Evolutionary conservation across 1,140 invertebrate genomes (phyloP), one percentile per base, ranked within the genome.

Genomic region (Bombus breviceps): DNA sequence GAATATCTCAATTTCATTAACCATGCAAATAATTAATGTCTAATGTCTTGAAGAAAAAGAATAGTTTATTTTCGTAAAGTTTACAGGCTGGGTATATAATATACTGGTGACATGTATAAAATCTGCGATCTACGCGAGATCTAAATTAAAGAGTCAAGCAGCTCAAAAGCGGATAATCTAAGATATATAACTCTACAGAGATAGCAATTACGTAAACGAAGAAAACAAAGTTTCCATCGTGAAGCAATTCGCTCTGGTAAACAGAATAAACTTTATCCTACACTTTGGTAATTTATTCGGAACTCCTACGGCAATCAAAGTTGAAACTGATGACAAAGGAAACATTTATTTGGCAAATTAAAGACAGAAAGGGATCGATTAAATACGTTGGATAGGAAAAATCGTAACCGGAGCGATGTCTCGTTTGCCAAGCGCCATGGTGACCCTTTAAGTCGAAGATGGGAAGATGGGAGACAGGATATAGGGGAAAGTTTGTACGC

Each of bases 341-440:
- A 84, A 88, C 78, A 81, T 90, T 88, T 88, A 88, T 90, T 86
- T 78, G 81, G 18, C 39, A 71, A 90, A 90, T 84, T 74, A 88
- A 39, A 39, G 25, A 81, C 81, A 53, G 79, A 74, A 78, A 68
- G 68, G 34, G 85, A 83, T 89, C 69, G 83, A 91, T 88, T 83
- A 53, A 64, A 86, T 39, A 15, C 32, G 3, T 32, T 32, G 57
- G 62, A 57, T 25, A 34, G 81, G 39, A 32, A 39, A 41, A 32
- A 81, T 81, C 41, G 59, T 34, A 78, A 73, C 68, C 69, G 47
- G n/a, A 13, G 53, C 41, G 71, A 83, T 85, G 69, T 39, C 68
- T 62, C 76, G 86, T 74, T 77, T 81, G 69, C 76, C 59, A 81
- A 71, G 34, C 76, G 59, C 47, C 86, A 76, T 32, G 34, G 66